phyloP scores from a whole-genome alignment of 2,797 vertebrate species.

The Setipinna tenuifilis region DNA sequence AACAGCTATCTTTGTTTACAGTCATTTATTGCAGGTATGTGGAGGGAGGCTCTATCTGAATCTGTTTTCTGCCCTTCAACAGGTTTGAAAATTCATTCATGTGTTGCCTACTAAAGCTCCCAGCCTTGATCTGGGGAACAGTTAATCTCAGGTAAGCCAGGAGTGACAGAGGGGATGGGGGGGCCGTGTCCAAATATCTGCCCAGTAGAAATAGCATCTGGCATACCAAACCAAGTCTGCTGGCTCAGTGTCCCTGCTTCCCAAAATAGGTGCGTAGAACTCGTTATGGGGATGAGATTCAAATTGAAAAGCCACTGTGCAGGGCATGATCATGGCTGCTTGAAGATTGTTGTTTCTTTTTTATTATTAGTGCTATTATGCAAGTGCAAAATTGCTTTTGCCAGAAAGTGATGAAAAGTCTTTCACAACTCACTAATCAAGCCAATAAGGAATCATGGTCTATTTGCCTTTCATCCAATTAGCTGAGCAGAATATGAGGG shows the following conservation, averaged over 20 bases:
- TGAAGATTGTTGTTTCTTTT: background rate
- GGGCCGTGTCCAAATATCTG: conserved; percentile 67
- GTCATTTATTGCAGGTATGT: background rate
- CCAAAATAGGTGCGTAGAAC: conserved; percentile 66
- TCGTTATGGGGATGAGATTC: conserved; percentile 51
- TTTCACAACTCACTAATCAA: conserved; percentile 21
- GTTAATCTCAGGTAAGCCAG: conserved; percentile 78
- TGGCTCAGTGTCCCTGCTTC: conserved; percentile 42
- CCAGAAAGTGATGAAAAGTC: conserved; percentile 21
- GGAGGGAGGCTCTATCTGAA: background rate
- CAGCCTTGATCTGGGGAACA: conserved; percentile 71
- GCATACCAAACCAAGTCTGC: conserved; percentile 55
- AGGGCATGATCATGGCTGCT: background rate
- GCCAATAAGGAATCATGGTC: conserved; percentile 17
- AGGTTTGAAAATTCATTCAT: conserved; percentile 61
- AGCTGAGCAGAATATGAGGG: background rate
- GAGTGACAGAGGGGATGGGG: conserved; percentile 70
- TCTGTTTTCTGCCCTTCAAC: conserved; percentile 67
- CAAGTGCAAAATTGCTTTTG: background rate
- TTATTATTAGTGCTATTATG: background rate
- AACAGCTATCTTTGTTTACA: background rate
- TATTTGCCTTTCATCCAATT: conserved; percentile 19
- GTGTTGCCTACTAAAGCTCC: conserved; percentile 65
- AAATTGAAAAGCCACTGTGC: conserved; percentile 16
- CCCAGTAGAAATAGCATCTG: conserved; percentile 72